phyloP scores from a whole-genome alignment of 2,888 invertebrate species.

The Ichneumoninae sp. region DNA sequence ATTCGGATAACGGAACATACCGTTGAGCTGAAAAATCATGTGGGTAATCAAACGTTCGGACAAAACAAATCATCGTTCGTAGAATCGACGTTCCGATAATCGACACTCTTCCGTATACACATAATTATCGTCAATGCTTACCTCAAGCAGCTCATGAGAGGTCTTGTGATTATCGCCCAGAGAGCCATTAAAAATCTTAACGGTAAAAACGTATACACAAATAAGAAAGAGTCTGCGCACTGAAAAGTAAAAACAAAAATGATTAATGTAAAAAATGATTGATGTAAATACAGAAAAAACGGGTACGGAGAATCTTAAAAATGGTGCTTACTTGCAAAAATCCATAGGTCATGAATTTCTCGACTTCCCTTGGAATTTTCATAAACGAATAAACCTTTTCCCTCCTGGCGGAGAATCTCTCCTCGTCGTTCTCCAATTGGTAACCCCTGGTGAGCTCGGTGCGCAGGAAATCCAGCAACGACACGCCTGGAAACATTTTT shows the following conservation, averaged over 20 bases:
- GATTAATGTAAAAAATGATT: background rate
- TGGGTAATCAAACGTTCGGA: background rate
- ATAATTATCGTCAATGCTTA: constrained; percentile 79
- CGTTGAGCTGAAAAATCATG: background rate
- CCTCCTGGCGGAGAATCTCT: constrained; percentile 95
- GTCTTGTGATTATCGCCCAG: constrained; percentile 91
- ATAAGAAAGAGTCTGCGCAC: constrained; percentile 98
- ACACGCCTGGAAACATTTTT: constrained; percentile 74
- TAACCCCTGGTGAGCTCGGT: constrained; percentile 97
- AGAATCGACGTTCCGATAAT: background rate
- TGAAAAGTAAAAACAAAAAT: constrained; percentile 78
- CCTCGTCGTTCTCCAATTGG: constrained; percentile 97
- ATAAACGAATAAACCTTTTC: constrained; percentile 99
- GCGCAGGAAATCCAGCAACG: constrained; percentile 88
- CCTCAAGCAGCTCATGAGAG: constrained; percentile 91
- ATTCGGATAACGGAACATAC: background rate
- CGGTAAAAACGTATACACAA: constrained; percentile 98
- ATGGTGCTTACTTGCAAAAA: constrained; percentile 89
- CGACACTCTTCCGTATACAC: background rate
- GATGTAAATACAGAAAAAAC: background rate
- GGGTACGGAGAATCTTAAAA: background rate
- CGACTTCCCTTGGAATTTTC: constrained; percentile 96
- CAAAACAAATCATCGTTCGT: background rate
- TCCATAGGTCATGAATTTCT: constrained; percentile 96
- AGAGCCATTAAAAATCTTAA: constrained; percentile 95